Evolutionary conservation across 2,113 vertebrate genomes (phyloP), one percentile per base, ranked within the genome.

Genomic region (Caranx melampygus): DNA sequence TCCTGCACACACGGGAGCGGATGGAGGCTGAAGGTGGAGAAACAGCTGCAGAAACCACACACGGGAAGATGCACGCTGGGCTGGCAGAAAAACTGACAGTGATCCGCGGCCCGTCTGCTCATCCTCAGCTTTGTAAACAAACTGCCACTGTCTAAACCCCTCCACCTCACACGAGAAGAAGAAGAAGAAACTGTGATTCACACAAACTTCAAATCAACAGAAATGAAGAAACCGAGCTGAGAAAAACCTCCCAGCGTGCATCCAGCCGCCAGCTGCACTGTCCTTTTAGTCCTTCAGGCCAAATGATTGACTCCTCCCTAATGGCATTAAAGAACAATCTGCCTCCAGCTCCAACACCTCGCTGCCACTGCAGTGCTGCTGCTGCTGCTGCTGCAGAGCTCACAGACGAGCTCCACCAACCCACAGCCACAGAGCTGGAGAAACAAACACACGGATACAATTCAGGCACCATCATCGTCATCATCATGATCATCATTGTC

Each of bases 301-400:
- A 64, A 49, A 34, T n/a, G 31, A 75, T 62, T 55, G 75, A 72
- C 69, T 86, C 75, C 67, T 82, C 69, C 11, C 9, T 89, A 90
- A 90, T 89, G 87, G 76, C 79, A 89, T 89, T 92, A 86, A 52
- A 84, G 26, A 89, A 81, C 62, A 83, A 84, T 88, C 84, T 77
- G 69, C 68, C 63, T 83, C 82, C 68, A 78, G 85, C 83, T 83
- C 85, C 42, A 75, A 86, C 75, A 78, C 87, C 76, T 79, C 51
- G 20, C 75, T 75, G 85, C 89, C 82, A 89, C 91, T 93, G 93
- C 93, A 94, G 92, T 93, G 86, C 87, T 85, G 87, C 93, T 92
- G 91, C 92, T 26, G 26, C 26, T 93, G 86, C 87, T 85, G 87
- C 93, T 92, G 91, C 92, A 93, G 89, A 86, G 84, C 69, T 72